A percentile compares a stretch with the other conserved stretches of the same genome.
These are phyloP conservation scores for Apaloderma vittatum DNA, from an alignment of 2,113 vertebrate species.

Conservation along the genomic window DNA sequence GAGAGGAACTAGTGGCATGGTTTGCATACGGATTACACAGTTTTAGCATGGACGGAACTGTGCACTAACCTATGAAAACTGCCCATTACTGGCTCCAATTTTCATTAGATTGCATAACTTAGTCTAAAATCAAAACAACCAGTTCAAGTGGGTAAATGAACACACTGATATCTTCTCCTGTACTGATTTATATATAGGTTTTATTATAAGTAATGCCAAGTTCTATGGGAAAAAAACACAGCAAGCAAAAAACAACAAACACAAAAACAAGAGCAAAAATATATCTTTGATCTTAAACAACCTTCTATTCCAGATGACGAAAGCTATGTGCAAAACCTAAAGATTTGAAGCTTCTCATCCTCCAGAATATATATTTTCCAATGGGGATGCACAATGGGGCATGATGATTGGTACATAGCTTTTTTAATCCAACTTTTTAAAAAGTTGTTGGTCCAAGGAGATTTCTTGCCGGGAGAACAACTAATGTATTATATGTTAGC, in stretches of 20 bases:
- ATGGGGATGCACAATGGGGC: background rate
- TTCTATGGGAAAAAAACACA: background rate
- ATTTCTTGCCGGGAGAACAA: background rate
- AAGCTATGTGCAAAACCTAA: background rate
- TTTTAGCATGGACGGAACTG: background rate
- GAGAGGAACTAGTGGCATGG: background rate
- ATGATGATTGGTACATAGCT: background rate
- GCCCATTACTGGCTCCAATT: background rate
- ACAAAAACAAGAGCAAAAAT: background rate
- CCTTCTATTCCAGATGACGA: background rate
- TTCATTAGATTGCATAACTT: background rate
- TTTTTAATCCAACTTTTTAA: background rate
- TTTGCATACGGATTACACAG: background rate
- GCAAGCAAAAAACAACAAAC: background rate
- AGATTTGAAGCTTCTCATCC: background rate
- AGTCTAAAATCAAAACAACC: background rate
- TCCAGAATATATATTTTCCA: background rate
- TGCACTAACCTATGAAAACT: background rate
- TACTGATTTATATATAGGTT: background rate
- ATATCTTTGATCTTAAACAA: background rate
- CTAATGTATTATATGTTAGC: background rate
- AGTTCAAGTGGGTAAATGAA: background rate
- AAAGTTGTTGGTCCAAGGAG: background rate
- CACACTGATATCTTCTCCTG: background rate
- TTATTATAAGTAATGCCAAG: background rate